A percentile compares a stretch with the other conserved stretches of the same genome.
These are phyloP conservation scores for Varanus salvator DNA, from an alignment of 2,113 vertebrate genomes.

Conservation along the genomic window DNA sequence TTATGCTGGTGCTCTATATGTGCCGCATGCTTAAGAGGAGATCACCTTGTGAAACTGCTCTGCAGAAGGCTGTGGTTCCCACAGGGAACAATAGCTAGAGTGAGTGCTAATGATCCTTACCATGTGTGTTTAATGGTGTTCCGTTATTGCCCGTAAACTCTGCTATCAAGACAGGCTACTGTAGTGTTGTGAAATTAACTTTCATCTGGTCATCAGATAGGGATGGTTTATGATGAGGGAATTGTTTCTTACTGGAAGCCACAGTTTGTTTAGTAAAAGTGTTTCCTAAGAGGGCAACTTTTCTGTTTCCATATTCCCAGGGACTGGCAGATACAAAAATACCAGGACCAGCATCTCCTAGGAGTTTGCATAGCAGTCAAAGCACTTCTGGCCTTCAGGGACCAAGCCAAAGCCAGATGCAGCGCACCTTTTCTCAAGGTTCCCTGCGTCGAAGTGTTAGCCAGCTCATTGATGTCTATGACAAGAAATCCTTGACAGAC, in stretches of 20 bases:
- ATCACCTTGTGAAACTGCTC: not conserved
- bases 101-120: not conserved
- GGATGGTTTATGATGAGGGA: not conserved
- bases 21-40: slow-evolving; percentile 9
- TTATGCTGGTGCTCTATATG: not conserved
- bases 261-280: not conserved
- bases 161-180: not conserved
- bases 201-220: not conserved
- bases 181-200: slow-evolving; percentile 9
- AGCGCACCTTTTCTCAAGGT: slow-evolving; percentile 78
- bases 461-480: slow-evolving; percentile 85
- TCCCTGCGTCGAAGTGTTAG: slow-evolving; percentile 89
- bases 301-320: slow-evolving; percentile 68
- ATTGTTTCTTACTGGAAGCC: not conserved
- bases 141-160: slow-evolving; percentile 9
- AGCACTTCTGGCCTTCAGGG: slow-evolving; percentile 76
- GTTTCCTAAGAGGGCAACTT: not conserved
- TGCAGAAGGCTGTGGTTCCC: not conserved
- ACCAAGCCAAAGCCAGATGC: slow-evolving; percentile 81
- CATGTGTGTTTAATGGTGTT: not conserved
- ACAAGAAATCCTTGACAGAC: slow-evolving; percentile 85
- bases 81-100: not conserved
- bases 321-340: slow-evolving; percentile 88
- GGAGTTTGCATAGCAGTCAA: slow-evolving; percentile 71
- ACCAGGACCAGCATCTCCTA: slow-evolving; percentile 70